Percentiles rank a stretch among this genome's conserved stretches.
phyloP scores from a whole-genome alignment of 2,888 invertebrate genomes.

The Amphipoea lucens region DNA sequence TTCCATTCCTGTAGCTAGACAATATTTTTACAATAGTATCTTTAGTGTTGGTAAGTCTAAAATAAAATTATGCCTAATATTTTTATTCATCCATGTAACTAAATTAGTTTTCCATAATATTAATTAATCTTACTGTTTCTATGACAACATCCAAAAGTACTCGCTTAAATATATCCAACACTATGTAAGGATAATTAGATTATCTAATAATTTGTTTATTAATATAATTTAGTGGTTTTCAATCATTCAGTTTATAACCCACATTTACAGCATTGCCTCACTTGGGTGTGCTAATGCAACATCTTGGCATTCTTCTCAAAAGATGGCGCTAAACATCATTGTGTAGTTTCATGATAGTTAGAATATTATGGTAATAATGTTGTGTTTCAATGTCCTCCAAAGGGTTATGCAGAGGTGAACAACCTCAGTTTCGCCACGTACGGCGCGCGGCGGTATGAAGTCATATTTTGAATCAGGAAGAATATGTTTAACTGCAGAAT shows the following conservation, averaged over 20 bases:
- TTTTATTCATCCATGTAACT: neutral
- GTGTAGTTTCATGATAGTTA: slow-evolving; percentile 9
- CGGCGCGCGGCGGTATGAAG: neutral
- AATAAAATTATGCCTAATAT: slow-evolving; percentile 3
- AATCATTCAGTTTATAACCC: slow-evolving; percentile 18
- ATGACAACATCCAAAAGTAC: slow-evolving; percentile 1
- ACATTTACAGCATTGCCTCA: slow-evolving; percentile 10
- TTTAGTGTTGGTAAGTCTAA: neutral
- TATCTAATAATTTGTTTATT: neutral
- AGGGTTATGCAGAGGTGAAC: slow-evolving; percentile 38
- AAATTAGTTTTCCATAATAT: slow-evolving; percentile 2
- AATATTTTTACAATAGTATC: neutral
- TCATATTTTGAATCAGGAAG: neutral
- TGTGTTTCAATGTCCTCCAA: slow-evolving; percentile 23
- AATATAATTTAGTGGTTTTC: neutral
- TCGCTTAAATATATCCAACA: neutral
- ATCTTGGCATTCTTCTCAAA: slow-evolving; percentile 39
- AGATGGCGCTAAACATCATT: slow-evolving; percentile 60
- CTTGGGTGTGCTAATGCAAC: slow-evolving; percentile 42
- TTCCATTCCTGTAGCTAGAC: slow-evolving; percentile 1
- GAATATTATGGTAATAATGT: slow-evolving; percentile 15
- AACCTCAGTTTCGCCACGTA: slow-evolving; percentile 10
- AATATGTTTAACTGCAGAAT: neutral
- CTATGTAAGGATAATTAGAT: neutral
- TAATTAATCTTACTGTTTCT: neutral